Evolutionary conservation across 2,888 invertebrate genomes (phyloP).

Genomic region (Cryptosula pallasiana): DNA sequence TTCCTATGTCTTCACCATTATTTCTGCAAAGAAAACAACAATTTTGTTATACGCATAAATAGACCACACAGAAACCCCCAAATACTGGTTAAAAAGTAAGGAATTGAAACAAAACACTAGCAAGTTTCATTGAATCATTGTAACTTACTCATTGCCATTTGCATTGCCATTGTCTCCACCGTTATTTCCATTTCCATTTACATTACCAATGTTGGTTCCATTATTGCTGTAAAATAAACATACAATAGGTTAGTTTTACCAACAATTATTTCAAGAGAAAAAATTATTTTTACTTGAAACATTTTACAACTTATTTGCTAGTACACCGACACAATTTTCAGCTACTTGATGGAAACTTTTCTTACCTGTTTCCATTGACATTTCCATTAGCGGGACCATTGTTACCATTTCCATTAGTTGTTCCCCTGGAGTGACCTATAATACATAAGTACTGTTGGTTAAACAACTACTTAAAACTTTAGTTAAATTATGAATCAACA

Average conservation of each 20-base stretch:
- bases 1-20: conserved; percentile 1
- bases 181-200: conserved; percentile 9
- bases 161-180: conserved; percentile 17
- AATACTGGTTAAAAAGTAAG: neutral
- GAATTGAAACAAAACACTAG: neutral
- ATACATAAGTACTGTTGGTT: neutral
- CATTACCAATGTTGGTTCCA: conserved; percentile 4
- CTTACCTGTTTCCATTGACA: conserved; percentile 1
- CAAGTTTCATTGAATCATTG: neutral
- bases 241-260: neutral
- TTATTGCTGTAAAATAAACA: neutral
- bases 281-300: neutral
- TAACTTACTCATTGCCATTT: conserved; percentile 19
- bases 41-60: neutral
- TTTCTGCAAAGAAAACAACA: neutral
- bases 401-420: neutral
- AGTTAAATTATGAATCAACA: too few relatives aligned
- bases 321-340: too few relatives aligned
- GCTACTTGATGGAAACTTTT: neutral
- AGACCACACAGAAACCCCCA: too few relatives aligned
- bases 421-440: neutral
- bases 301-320: too few relatives aligned
- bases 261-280: neutral
- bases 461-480: too few relatives aligned
- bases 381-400: neutral